Base-by-base conservation (phyloP, 2,113 vertebrate genomes). In the Coryphaenoides rupestris region DNA sequence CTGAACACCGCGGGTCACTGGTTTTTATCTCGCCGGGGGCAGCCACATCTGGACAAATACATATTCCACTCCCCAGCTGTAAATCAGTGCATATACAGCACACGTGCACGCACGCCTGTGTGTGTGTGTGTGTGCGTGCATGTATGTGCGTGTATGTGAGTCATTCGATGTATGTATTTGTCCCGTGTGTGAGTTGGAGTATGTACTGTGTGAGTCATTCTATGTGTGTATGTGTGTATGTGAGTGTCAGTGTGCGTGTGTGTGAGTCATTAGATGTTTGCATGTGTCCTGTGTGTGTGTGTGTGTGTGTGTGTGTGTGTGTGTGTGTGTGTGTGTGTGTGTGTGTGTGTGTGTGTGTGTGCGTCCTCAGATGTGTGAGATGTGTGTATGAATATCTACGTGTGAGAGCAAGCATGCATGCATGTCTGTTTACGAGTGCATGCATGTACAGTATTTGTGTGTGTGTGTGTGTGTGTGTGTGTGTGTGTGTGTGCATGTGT, bases 21-120 rank as follows among this genome's bases (percentile, higher is more conserved):
- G 72, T 83, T 84, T 86, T 87, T 87, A 88, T 89, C 86, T 86
- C 76, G 75, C 54, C 33, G 72, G 76, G 80, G 72, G 77, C 77
- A 82, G 77, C 73, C 80, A 85, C 87, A 89, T 89, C 87, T 89
- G 87, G 87, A 87, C 84, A 87, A 86, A 85, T 82, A 82, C 47
- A 78, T 75, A 83, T 83, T 73, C 76, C 59, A 72, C 66, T 6
- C 75, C 76, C 78, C 72, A 0, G 22, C 64, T 76, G 80, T 86
- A 87, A 89, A 86, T 89, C 84, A 85, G 55, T 67, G 63, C 65
- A 62, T 72, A 73, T 68, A 73, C 79, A 75, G 54, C 74, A 50
- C 75, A n/a, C 60, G 17, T 40, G 26, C 16, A 19, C 26, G 47
- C 19, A 21, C 50, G 61, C n/a, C 23, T 28, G 49, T 33, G 49